These are phyloP conservation scores for Herminia tarsipennalis DNA, from an alignment of 2,888 invertebrate species.

Conservation along the genomic window DNA sequence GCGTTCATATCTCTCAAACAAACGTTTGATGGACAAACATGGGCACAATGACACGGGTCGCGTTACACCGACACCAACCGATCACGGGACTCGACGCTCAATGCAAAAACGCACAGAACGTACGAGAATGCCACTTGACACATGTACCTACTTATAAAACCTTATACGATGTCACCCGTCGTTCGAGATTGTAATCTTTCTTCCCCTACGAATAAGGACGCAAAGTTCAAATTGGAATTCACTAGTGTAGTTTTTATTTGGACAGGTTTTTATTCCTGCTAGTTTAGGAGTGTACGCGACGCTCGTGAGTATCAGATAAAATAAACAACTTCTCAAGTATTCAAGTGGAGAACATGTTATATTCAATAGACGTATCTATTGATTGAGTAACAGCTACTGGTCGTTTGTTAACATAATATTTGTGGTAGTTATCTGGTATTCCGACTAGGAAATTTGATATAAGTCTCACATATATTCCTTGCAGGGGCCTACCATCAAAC, in stretches of 20 bases:
- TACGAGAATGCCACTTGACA: constrained; percentile 51
- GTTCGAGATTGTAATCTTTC: constrained; percentile 31
- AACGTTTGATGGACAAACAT: constrained; percentile 19
- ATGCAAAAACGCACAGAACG: constrained; percentile 27
- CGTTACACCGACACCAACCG: not conserved
- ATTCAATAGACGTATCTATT: not conserved
- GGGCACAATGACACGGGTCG: constrained; percentile 4
- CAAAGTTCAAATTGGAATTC: constrained; percentile 8
- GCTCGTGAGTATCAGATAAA: constrained; percentile 17
- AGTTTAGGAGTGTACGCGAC: constrained; percentile 13
- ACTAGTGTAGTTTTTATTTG: constrained; percentile 22
- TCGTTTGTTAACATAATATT: too few species aligned
- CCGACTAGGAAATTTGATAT: too few species aligned
- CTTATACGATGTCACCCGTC: constrained; percentile 17
- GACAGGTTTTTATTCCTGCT: constrained; percentile 31
- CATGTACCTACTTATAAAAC: constrained; percentile 48
- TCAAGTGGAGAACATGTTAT: not conserved
- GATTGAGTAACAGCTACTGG: not conserved
- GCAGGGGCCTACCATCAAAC: not conserved
- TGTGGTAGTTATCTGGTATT: too few species aligned
- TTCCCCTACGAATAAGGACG: constrained; percentile 14
- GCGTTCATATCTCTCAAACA: constrained; percentile 2
- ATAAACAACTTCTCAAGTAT: constrained; percentile 19
- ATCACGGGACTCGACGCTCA: not conserved
- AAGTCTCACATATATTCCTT: too few species aligned